Percentiles rank a stretch among this genome's conserved stretches.
Evolutionary conservation across 2,888 invertebrate genomes (phyloP).

Genomic region (Rhingia campestris): DNA sequence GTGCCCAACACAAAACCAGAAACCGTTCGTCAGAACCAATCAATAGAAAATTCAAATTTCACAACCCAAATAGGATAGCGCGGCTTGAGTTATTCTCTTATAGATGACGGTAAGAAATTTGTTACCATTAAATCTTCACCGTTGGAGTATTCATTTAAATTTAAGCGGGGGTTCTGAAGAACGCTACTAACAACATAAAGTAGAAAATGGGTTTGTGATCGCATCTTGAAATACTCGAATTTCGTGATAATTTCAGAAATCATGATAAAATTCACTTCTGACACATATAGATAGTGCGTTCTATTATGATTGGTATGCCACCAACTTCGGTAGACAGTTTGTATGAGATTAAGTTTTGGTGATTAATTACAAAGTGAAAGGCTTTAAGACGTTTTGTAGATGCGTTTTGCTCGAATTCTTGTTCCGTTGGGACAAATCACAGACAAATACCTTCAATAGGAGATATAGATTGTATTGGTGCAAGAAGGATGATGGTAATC

Average conservation of each 20-base stretch:
- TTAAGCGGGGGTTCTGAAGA: neutral
- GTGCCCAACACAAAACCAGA: neutral
- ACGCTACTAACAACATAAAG: neutral
- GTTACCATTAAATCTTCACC: conserved; percentile 62
- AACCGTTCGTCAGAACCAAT: conserved; percentile 16
- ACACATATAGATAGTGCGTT: conserved; percentile 45
- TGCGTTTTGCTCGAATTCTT: conserved; percentile 46
- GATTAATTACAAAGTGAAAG: conserved; percentile 32
- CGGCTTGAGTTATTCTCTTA: conserved; percentile 4
- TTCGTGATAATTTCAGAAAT: conserved; percentile 68
- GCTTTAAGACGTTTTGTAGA: conserved; percentile 12
- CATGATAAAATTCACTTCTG: conserved; percentile 63
- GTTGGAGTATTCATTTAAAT: conserved; percentile 48
- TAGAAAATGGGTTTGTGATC: conserved; percentile 30
- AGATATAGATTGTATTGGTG: too few relatives aligned
- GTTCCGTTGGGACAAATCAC: too few relatives aligned
- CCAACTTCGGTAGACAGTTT: neutral
- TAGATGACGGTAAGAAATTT: conserved; percentile 53
- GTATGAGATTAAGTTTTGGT: conserved; percentile 10
- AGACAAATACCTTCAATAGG: too few relatives aligned
- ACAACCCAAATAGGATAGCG: conserved; percentile 43
- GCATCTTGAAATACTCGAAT: conserved; percentile 27
- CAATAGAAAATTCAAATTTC: conserved; percentile 55
- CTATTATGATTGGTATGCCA: conserved; percentile 9
- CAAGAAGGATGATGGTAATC: conserved; percentile 34